A percentile compares a stretch with the other conserved stretches of the same genome.
These are phyloP conservation scores for Hemiprocne comata DNA, from an alignment of 2,113 vertebrate genomes.

Conservation along the genomic window DNA sequence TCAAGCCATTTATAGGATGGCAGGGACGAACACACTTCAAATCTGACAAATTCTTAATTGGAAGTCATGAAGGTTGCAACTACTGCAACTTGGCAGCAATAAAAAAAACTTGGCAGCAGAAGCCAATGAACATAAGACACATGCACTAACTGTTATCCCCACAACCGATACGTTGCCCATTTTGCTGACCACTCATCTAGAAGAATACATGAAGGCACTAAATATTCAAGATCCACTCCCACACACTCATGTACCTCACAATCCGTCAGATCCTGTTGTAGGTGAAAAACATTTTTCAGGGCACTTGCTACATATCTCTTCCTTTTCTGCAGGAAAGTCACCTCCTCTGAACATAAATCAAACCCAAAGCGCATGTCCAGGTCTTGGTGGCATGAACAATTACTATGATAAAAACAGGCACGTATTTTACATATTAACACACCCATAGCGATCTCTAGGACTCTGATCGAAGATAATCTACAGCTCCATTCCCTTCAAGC, in stretches of 20 bases:
- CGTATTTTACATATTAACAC: not conserved
- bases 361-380: slow-evolving; percentile 83
- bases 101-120: not conserved
- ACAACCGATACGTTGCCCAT: not conserved
- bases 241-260: slow-evolving; percentile 67
- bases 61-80: not conserved
- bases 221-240: not conserved
- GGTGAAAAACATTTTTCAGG: slow-evolving; percentile 78
- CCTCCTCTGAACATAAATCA: slow-evolving; percentile 80
- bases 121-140: not conserved
- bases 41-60: not conserved
- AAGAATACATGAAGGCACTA: not conserved
- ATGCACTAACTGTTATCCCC: not conserved
- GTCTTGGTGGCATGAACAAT: slow-evolving; percentile 59
- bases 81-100: not conserved
- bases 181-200: not conserved
- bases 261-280: slow-evolving; percentile 70
- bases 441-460: not conserved
- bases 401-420: slow-evolving; percentile 24
- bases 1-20: not conserved
- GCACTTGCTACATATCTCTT: slow-evolving; percentile 73
- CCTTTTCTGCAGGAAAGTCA: slow-evolving; percentile 81
- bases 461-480: not conserved
- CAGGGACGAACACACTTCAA: not conserved
- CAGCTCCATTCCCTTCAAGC: not conserved